Evolutionary conservation across 2,797 vertebrate species (phyloP).

Genomic region (Glossophaga mutica): DNA sequence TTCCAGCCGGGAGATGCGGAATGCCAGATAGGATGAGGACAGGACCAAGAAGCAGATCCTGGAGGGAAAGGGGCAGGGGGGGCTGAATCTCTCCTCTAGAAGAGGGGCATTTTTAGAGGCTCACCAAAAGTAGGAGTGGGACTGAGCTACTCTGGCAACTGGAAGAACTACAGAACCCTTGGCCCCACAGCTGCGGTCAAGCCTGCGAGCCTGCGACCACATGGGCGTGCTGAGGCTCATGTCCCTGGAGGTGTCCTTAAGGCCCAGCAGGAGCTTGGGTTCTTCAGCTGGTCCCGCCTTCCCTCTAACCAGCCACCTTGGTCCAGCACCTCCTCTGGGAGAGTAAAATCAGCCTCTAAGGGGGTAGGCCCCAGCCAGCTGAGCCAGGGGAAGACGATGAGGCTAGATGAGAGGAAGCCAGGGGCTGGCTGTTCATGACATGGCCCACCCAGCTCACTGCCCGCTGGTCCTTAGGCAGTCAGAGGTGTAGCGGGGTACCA

Average conservation of each 20-base stretch:
- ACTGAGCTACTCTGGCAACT: neutral
- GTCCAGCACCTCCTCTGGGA: neutral
- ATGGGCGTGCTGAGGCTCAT: neutral
- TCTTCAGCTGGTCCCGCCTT: neutral
- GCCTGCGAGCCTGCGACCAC: neutral
- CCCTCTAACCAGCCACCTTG: neutral
- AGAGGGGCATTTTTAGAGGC: neutral
- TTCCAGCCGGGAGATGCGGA: constrained; percentile 95
- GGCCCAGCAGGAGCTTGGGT: neutral
- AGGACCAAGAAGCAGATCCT: constrained; percentile 93
- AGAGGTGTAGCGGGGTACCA: neutral
- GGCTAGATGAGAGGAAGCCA: neutral
- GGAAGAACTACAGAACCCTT: neutral
- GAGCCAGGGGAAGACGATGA: neutral
- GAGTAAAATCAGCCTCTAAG: neutral
- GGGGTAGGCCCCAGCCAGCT: neutral
- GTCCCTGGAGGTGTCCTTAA: neutral
- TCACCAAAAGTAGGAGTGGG: neutral
- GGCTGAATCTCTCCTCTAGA: neutral
- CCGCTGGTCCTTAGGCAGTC: neutral
- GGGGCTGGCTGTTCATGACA: neutral
- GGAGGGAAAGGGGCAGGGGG: neutral
- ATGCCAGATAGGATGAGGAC: constrained; percentile 94
- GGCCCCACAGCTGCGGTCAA: neutral
- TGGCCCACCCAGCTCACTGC: neutral